Percentiles rank a stretch among this genome's conserved stretches.
phyloP scores from a whole-genome alignment of 1,140 invertebrate genomes.

The Brachionus plicatilis region DNA sequence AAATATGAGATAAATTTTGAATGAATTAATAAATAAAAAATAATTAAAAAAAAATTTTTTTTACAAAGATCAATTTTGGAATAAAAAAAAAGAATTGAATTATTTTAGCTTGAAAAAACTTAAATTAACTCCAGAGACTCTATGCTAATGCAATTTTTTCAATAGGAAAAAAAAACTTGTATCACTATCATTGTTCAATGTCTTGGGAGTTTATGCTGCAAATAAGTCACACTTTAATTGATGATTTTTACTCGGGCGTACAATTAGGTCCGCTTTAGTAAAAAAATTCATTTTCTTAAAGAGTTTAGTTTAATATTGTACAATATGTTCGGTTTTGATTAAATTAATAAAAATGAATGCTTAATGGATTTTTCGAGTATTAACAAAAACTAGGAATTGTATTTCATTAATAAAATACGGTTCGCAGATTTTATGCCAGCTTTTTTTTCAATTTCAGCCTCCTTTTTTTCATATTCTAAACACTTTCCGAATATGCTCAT shows the following conservation, averaged over 20 bases:
- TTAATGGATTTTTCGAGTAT: constrained; percentile 15
- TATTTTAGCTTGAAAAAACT: neutral
- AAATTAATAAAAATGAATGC: constrained; percentile 14
- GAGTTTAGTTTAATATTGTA: neutral
- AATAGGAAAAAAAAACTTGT: neutral
- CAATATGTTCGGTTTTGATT: neutral
- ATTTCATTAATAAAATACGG: constrained; percentile 14
- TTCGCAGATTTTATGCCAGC: constrained; percentile 4
- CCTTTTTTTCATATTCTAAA: neutral
- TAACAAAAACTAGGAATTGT: neutral
- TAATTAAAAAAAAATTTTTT: neutral
- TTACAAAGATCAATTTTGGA: neutral
- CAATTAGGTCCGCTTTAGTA: neutral
- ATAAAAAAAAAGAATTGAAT: neutral
- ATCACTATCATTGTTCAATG: neutral
- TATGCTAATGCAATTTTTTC: neutral
- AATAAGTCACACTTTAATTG: neutral
- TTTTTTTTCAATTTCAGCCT: neutral
- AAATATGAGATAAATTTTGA: too few species aligned
- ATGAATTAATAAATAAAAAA: neutral
- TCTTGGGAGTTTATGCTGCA: neutral
- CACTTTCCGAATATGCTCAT: neutral
- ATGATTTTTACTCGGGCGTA: neutral
- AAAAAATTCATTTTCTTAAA: neutral
- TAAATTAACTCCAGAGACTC: neutral